Percentiles rank a stretch among this genome's conserved stretches.
phyloP scores from a whole-genome alignment of 2,888 invertebrate genomes.

The Allacma fusca region DNA sequence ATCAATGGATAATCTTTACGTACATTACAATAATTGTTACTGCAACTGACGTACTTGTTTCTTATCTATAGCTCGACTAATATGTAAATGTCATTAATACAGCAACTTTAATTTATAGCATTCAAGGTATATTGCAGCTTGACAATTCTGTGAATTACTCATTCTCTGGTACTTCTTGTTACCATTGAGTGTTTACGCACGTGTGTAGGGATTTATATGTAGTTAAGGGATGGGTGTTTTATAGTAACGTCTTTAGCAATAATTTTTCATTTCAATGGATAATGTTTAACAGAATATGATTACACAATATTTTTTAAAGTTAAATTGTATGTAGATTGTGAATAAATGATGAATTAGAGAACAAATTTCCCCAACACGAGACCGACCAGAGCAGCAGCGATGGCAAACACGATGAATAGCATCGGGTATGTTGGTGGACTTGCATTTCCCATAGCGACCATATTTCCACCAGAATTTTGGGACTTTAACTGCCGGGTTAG shows the following conservation, averaged over 20 bases:
- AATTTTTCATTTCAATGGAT: constrained; percentile 15
- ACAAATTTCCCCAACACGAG: constrained; percentile 82
- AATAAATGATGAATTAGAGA: constrained; percentile 69
- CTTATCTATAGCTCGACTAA: constrained; percentile 9
- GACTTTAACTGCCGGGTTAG: constrained; percentile 54
- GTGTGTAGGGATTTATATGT: constrained; percentile 16
- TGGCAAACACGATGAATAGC: constrained; percentile 73
- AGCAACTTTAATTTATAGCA: constrained; percentile 16
- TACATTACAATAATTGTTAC: constrained; percentile 3
- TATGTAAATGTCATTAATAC: constrained; percentile 16
- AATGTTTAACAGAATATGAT: constrained; percentile 22
- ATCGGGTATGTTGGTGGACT: constrained; percentile 72
- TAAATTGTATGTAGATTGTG: constrained; percentile 14
- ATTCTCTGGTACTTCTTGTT: neutral
- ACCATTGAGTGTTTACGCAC: constrained; percentile 2
- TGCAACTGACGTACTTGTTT: constrained; percentile 1
- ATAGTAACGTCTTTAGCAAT: constrained; percentile 4
- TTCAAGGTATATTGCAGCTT: constrained; percentile 12
- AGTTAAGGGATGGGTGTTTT: constrained; percentile 12
- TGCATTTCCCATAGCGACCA: constrained; percentile 64
- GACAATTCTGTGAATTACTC: neutral
- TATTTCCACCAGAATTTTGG: constrained; percentile 62
- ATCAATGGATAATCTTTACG: neutral
- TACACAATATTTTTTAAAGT: constrained; percentile 29
- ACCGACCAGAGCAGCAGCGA: constrained; percentile 76